Evolutionary conservation across 2,888 invertebrate genomes (phyloP), one percentile per base, ranked within the genome.

Genomic region (Hoplodrina blanda): DNA sequence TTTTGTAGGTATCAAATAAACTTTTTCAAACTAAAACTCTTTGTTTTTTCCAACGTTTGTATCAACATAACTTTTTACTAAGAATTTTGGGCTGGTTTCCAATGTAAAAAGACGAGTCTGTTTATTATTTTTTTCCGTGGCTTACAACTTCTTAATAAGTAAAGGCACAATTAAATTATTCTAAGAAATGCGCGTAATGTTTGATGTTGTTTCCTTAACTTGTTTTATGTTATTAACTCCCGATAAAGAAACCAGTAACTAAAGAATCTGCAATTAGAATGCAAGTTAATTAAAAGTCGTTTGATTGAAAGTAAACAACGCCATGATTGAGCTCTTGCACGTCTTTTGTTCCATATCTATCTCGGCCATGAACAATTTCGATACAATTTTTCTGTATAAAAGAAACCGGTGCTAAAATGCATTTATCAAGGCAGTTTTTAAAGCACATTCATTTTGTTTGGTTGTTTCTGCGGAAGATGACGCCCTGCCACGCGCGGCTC

Each of bases 171-270:
- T 53, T 60, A 59, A 37, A 37, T n/a, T 10, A 33, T 41, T 55
- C 37, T 30, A 64, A 60, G 52, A 64, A 64, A 69, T 44, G 4
- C 41, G 19, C 53, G 13, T 37, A 52, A 46, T 66, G 20, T 53
- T 57, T 25, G 30, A 41, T 70, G 63, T 69, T 72, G 53, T 72
- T 76, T 61, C 49, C 60, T 41, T 37, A 56, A 60, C 52, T 64
- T 30, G 37, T 56, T 61, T 46, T 61, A 30, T 56, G 11, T 77
- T 65, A 76, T 63, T 69, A 59, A 33, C 11, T 37, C 52, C 62
- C 15, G 20, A 8, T 70, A 60, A 11, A 64, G 46, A 11, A 60
- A 59, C 49, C 19, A 30, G 37, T 76, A 63, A 19, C 25, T 60
- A 33, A 25, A 54, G 37, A 57, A 76, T 59, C 10, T 49, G 15